Conservation (phyloP, 2,888 invertebrate genomes). For the Troides helena region DNA sequence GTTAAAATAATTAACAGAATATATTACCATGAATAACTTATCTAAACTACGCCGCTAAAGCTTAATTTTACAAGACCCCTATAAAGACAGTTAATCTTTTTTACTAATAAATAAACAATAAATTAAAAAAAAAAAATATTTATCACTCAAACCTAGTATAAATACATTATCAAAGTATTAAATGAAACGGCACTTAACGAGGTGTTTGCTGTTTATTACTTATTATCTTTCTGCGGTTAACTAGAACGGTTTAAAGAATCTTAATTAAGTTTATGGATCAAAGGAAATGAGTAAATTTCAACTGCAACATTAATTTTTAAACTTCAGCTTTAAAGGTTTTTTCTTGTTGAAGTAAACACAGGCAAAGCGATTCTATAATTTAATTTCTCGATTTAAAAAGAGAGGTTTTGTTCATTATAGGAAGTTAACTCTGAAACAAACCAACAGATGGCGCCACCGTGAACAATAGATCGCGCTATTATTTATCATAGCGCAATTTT, state of each 20-base stretch:
- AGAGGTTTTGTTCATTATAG: neutral
- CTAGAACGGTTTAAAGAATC: neutral
- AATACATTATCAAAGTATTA: constrained; percentile 2
- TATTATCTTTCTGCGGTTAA: neutral
- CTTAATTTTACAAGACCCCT: too few relatives aligned
- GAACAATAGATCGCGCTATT: too few relatives aligned
- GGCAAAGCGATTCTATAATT: neutral
- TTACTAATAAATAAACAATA: too few relatives aligned
- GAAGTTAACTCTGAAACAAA: neutral
- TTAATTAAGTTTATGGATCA: too few relatives aligned
- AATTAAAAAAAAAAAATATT: neutral
- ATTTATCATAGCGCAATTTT: too few relatives aligned
- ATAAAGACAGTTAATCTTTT: too few relatives aligned
- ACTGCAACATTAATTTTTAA: too few relatives aligned
- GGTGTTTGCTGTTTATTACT: constrained; percentile 4
- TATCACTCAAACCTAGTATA: neutral
- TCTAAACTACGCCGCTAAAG: too few relatives aligned
- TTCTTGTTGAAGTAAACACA: neutral
- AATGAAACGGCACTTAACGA: constrained; percentile 5
- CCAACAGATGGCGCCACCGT: too few relatives aligned
- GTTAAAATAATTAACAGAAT: too few relatives aligned
- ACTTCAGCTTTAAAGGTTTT: neutral
- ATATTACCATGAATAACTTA: too few relatives aligned
- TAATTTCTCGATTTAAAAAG: neutral
- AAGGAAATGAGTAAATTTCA: too few relatives aligned